phyloP scores from a whole-genome alignment of 2,797 vertebrate species.

The Cottoperca gobio region DNA sequence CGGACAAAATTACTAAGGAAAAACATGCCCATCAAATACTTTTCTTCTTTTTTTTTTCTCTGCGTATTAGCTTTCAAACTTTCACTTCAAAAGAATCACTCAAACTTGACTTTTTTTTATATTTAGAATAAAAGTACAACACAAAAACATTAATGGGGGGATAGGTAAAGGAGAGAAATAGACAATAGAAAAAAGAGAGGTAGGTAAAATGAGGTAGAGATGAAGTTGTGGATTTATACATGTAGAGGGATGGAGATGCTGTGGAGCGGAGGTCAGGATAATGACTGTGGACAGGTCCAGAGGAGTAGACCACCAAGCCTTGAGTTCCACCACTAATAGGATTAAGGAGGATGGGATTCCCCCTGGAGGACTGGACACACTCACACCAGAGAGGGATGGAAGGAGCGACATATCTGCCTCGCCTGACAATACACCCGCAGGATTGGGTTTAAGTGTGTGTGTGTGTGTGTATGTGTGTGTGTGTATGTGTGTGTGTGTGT shows the following conservation, averaged over 20 bases:
- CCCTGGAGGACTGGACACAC: constrained; percentile 74
- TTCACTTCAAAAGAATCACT: constrained; percentile 19
- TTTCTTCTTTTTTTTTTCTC: neutral
- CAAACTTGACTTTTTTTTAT: constrained; percentile 26
- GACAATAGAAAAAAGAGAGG: constrained; percentile 11
- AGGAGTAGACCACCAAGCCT: constrained; percentile 69
- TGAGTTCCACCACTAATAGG: constrained; percentile 79
- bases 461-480: constrained; percentile 13
- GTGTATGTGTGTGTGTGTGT: neutral
- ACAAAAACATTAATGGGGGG: neutral
- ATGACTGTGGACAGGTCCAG: constrained; percentile 84
- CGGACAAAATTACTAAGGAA: constrained; percentile 70
- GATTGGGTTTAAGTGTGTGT: constrained; percentile 52
- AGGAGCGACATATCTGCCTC: constrained; percentile 62
- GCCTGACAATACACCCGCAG: constrained; percentile 69
- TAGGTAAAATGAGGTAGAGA: constrained; percentile 1
- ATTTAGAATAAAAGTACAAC: neutral
- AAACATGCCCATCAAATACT: constrained; percentile 59
- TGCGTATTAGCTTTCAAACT: constrained; percentile 27
- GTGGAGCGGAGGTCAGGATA: constrained; percentile 76
- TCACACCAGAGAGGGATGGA: constrained; percentile 74
- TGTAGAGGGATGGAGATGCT: constrained; percentile 52
- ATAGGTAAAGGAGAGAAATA: neutral
- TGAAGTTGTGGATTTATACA: constrained; percentile 19
- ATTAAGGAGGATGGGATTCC: constrained; percentile 80